phyloP scores from a whole-genome alignment of 2,113 vertebrate species.

The Sminthopsis crassicaudata region DNA sequence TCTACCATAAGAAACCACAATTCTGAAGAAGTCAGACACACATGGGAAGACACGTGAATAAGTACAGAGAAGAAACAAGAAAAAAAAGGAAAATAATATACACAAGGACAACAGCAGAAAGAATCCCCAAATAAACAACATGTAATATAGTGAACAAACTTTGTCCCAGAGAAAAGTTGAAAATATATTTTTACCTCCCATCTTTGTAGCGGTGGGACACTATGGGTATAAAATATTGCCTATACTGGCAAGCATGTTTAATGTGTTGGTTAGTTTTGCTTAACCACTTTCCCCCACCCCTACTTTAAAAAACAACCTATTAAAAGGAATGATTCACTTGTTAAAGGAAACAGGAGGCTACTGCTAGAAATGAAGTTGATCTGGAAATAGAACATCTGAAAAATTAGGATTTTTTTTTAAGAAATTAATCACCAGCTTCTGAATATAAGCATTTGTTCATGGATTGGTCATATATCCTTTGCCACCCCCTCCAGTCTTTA shows the following conservation, averaged over 20 bases:
- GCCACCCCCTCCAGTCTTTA: background rate
- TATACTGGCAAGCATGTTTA: background rate
- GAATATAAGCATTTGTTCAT: background rate
- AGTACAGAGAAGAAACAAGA: background rate
- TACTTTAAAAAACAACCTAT: background rate
- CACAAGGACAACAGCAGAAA: background rate
- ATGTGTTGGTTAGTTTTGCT: background rate
- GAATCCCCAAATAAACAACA: background rate
- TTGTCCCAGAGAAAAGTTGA: background rate
- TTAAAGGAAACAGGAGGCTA: background rate
- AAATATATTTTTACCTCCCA: background rate
- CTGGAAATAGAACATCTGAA: background rate
- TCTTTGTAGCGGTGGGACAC: background rate
- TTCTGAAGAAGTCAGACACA: background rate
- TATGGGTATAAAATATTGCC: background rate
- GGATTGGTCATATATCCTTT: background rate
- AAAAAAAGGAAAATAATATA: background rate
- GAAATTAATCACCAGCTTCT: background rate
- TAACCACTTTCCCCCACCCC: background rate
- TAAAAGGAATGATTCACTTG: background rate
- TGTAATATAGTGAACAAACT: background rate
- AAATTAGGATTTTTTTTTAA: background rate
- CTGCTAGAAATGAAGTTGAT: no score
- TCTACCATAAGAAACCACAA: background rate
- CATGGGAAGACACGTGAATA: background rate